These are phyloP conservation scores for Villa cingulata DNA, from an alignment of 2,888 invertebrate species.

Conservation along the genomic window DNA sequence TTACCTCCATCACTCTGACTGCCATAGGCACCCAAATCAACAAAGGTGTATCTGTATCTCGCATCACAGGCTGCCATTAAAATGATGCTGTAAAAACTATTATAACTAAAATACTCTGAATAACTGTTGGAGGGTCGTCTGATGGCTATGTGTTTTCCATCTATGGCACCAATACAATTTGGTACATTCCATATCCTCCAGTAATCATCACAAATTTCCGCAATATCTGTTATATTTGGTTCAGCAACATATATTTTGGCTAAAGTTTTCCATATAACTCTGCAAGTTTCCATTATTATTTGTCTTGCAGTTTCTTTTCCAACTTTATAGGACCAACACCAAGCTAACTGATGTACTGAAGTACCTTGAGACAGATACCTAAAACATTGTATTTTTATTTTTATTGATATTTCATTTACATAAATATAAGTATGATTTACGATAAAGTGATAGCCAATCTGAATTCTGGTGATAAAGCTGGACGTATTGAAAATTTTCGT, in stretches of 20 bases:
- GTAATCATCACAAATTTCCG: conserved; percentile 11
- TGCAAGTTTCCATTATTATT: conserved; percentile 5
- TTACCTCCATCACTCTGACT: background rate
- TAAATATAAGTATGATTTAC: background rate
- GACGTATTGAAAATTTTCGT: background rate
- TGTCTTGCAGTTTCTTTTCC: conserved; percentile 2
- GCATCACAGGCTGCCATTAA: conserved; percentile 1
- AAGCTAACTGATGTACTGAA: background rate
- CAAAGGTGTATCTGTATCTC: background rate
- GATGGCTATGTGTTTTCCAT: background rate
- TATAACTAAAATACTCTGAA: conserved; percentile 1
- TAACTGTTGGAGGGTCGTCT: background rate
- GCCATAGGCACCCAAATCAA: background rate
- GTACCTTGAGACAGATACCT: conserved; percentile 2
- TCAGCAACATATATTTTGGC: background rate
- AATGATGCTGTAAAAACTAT: background rate
- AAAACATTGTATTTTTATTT: background rate
- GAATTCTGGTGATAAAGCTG: background rate
- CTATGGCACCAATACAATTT: conserved; percentile 15
- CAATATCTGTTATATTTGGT: background rate
- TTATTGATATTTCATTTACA: background rate
- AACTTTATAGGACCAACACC: conserved; percentile 3
- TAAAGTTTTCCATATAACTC: background rate
- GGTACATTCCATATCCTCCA: conserved; percentile 16
- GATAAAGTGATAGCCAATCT: conserved; percentile 2